Conservation (phyloP, 2,113 vertebrate genomes). For the Oncorhynchus gorbuscha region DNA sequence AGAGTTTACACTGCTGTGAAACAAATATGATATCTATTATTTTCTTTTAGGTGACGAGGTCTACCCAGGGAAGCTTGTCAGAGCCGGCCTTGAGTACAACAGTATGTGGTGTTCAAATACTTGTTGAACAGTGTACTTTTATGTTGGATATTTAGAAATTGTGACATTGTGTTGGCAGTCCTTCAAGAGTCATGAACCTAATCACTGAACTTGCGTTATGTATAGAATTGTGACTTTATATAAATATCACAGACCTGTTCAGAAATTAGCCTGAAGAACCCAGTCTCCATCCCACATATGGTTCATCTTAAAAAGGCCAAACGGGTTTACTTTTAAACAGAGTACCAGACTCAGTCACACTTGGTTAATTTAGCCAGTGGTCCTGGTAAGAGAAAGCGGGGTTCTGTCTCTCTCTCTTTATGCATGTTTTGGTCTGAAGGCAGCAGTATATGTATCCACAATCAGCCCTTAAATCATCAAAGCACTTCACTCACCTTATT, state of each 20-base stretch:
- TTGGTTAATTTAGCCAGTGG: not conserved
- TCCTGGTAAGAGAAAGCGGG: not conserved
- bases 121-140: not conserved
- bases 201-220: not conserved
- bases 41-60: not conserved
- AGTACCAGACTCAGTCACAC: not conserved
- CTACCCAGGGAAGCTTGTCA: not conserved
- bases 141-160: not conserved
- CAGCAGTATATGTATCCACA: not conserved
- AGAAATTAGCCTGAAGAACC: constrained; percentile 7
- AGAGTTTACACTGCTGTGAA: not conserved
- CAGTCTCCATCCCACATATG: constrained; percentile 1
- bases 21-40: not conserved
- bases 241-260: constrained; percentile 5
- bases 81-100: not conserved
- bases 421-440: not conserved
- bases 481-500: not conserved
- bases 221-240: not conserved
- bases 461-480: constrained; percentile 7
- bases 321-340: constrained; percentile 4
- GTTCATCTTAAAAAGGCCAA: constrained; percentile 6
- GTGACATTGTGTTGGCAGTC: not conserved
- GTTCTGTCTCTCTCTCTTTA: not conserved
- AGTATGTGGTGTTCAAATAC: not conserved
- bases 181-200: not conserved